phyloP scores from a whole-genome alignment of 2,113 vertebrate genomes.

The Cavia porcellus region DNA sequence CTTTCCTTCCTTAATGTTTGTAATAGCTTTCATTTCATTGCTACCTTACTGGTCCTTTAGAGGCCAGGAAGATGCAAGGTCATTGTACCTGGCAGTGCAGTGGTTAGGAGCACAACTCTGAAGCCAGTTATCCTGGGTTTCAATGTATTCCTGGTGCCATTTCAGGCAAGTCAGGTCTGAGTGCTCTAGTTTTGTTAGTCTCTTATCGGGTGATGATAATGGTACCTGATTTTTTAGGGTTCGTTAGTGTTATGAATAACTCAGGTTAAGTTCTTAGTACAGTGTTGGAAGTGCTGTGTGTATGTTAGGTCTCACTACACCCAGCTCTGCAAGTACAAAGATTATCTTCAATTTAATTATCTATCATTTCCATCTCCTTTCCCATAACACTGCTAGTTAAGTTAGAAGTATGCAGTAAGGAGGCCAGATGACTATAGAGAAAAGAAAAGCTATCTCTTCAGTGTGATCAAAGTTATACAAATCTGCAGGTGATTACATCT shows the following conservation, averaged over 20 bases:
- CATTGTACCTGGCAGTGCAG: neutral
- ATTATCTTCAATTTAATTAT: neutral
- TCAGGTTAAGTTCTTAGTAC: neutral
- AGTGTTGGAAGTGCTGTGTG: neutral
- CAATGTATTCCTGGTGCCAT: neutral
- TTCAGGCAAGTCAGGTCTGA: neutral
- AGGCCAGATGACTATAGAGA: neutral
- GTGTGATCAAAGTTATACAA: neutral
- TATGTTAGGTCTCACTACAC: neutral
- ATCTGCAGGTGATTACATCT: constrained; percentile 10
- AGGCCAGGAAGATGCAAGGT: neutral
- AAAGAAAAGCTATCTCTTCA: neutral
- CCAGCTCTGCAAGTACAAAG: neutral
- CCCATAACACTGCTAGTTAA: neutral
- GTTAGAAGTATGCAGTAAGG: neutral
- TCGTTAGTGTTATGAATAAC: neutral
- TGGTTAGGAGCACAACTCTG: neutral
- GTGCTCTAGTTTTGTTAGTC: neutral
- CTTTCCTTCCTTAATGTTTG: neutral
- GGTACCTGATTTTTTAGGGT: neutral
- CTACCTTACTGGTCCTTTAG: neutral
- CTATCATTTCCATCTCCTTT: neutral
- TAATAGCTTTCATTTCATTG: neutral
- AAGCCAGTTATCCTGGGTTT: neutral
- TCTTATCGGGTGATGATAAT: neutral